Evolutionary conservation across 2,797 vertebrate species (phyloP), one percentile per base, ranked within the genome.

Genomic region (Simalia tracyae): DNA sequence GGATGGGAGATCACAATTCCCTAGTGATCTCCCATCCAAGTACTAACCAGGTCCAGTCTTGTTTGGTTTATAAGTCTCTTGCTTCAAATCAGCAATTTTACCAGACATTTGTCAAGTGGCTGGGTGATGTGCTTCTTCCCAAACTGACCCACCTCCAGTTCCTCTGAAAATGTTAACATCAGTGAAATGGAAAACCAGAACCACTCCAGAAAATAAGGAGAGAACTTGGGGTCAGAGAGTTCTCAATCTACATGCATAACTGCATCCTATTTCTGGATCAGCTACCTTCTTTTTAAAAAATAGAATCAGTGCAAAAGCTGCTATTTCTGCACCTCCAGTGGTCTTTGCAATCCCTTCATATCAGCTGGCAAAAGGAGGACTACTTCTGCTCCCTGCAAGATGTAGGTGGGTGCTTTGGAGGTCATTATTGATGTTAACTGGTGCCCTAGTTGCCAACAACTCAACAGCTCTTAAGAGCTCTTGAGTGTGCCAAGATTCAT

Each of bases 401-500:
- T n/a, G 26, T 17, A 85, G 50, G 50, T 19, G 46, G 60, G 26
- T 1, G 6, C 50, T 57, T 42, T 9, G 8, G 31, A 4, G 64
- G 56, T 50, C 64, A 50, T 72, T 31, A 66, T 26, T 28, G n/a
- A 36, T 24, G 3, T 68, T 89, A 56, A 72, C 22, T 22, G 63
- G 28, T 17, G 19, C 57, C 46, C 19, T 54, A 64, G 28, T 31
- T 72, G 36, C 36, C 72, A 59, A 36, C 42, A 31, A 28, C 28
- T 22, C 24, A 89, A 86, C 14, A 31, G 28, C 15, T 88, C 6
- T 36, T 42, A 86, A 31, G n/a, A 63, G n/a, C 88, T 26, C 92
- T 91, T 56, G 60, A 31, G 17, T 61, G 86, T 61, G 54, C 92
- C 66, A 88, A 95, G 93, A 1, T 72, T 61, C 94, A 61, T 84